phyloP scores from a whole-genome alignment of 53 echinoderm and acorn worm genomes.

The Holothuria scabra region DNA sequence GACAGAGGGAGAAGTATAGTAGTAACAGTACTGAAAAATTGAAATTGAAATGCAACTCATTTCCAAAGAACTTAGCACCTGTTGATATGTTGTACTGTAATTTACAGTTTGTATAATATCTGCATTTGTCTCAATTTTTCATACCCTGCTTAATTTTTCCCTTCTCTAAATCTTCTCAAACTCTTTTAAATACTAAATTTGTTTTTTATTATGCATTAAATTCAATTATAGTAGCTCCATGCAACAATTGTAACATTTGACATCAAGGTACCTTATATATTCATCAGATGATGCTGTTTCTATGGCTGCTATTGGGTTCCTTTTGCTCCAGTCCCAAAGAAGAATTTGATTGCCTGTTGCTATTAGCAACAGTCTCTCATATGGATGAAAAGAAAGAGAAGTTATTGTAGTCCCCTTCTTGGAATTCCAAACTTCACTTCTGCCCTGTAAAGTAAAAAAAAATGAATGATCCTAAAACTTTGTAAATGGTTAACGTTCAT shows the following conservation, averaged over 20 bases:
- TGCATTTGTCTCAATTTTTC: too few species aligned
- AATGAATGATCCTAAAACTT: too few species aligned
- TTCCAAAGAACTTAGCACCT: too few species aligned
- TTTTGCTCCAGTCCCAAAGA: slow-evolving; percentile 97
- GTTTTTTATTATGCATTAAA: not conserved
- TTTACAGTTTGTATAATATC: too few species aligned
- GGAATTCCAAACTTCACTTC: slow-evolving; percentile 91
- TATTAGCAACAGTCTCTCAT: slow-evolving; percentile 89
- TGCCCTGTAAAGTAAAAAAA: slow-evolving; percentile 60
- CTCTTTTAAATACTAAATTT: too few species aligned
- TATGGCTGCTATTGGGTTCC: slow-evolving; percentile 71
- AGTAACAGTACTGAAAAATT: too few species aligned
- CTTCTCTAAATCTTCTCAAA: too few species aligned
- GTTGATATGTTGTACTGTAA: too few species aligned
- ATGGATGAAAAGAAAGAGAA: slow-evolving; percentile 90
- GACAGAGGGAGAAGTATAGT: too few species aligned
- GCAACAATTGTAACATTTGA: not conserved
- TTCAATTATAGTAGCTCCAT: not conserved
- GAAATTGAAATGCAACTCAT: too few species aligned
- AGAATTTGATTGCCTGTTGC: slow-evolving; percentile 86
- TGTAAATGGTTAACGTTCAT: too few species aligned
- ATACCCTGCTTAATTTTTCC: too few species aligned
- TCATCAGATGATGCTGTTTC: slow-evolving; percentile 72
- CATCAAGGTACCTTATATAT: slow-evolving; percentile 74
- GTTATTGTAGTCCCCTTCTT: slow-evolving; percentile 85